Evolutionary conservation across 1,140 invertebrate species (phyloP), one percentile per base, ranked within the genome.

Genomic region (Hormaphis cornu): DNA sequence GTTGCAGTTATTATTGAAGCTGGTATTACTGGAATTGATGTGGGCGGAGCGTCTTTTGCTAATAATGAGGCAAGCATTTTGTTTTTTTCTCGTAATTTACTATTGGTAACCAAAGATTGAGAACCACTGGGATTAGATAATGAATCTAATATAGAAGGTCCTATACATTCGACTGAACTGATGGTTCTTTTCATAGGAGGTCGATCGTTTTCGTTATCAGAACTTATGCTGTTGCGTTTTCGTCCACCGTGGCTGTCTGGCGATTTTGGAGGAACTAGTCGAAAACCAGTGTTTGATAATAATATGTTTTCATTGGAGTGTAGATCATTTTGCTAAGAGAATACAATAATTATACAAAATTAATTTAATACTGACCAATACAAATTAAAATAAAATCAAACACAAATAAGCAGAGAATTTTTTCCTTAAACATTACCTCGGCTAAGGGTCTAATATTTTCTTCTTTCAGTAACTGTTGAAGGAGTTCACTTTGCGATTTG

Each of bases 11-110:
- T 85, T 77, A 83, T 82, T 80, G 81, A 85, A 22, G 82, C 81
- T 71, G 86, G 82, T 70, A 86, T 81, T 59, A 83, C 82, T 72
- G 86, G 84, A 69, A 88, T 84, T 2, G 82, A 82, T 44, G 87
- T 85, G 54, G 86, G 84, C 40, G 85, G 58, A n/a, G 87, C 83
- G 58, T 88, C 86, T 76, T 88, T 88, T 12, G 89, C 88, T 74
- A 95, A 78, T 69, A 95, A 78, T 50, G 86, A 86, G 12, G 91
- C 90, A 71, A 95, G 80, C 84, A 95, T 90, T 74, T 89, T 87
- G 78, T 96, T 96, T 74, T 87, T 88, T 76, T 90, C 84, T 77
- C 87, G 89, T 5, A 91, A 80, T 70, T 85, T 84, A 73, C 86
- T 89, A 72, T 83, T 83, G 42, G 76, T 79, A n/a, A 78, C 76